phyloP scores from a whole-genome alignment of 2,113 vertebrate genomes.

The Callaeas wilsoni region DNA sequence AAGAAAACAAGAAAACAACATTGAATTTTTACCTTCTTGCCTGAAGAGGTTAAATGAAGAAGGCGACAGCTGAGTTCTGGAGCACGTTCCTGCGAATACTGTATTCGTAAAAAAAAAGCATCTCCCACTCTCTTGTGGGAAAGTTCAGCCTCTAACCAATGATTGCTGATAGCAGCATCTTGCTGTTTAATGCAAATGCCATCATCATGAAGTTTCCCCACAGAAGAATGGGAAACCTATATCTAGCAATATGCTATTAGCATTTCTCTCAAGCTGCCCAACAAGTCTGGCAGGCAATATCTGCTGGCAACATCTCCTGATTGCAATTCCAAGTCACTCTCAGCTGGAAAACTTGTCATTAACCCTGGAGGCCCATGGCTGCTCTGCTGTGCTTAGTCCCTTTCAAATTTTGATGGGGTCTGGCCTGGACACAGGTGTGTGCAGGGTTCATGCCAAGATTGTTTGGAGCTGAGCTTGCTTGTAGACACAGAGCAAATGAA shows the following conservation, averaged over 20 bases:
- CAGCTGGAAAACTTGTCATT: neutral
- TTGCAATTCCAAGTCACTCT: neutral
- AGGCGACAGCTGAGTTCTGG: neutral
- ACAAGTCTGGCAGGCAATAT: constrained; percentile 11
- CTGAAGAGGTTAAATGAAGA: constrained; percentile 25
- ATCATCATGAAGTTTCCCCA: neutral
- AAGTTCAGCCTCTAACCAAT: constrained; percentile 9
- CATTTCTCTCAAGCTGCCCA: neutral
- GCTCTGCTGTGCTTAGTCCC: no score
- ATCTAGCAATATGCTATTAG: constrained; percentile 1
- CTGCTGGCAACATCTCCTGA: neutral
- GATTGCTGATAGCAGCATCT: neutral
- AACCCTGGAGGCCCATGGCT: neutral
- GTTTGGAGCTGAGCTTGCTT: neutral
- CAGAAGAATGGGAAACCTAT: neutral
- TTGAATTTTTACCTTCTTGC: constrained; percentile 52
- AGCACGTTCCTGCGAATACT: neutral
- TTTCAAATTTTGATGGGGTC: neutral
- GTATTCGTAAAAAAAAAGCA: neutral
- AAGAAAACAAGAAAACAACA: neutral
- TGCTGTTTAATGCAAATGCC: neutral
- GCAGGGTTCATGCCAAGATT: neutral
- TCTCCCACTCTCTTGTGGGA: neutral
- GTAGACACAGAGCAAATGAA: neutral
- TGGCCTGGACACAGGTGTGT: neutral